Conservation (phyloP, 2,113 vertebrate genomes). For the Barbus barbus region DNA sequence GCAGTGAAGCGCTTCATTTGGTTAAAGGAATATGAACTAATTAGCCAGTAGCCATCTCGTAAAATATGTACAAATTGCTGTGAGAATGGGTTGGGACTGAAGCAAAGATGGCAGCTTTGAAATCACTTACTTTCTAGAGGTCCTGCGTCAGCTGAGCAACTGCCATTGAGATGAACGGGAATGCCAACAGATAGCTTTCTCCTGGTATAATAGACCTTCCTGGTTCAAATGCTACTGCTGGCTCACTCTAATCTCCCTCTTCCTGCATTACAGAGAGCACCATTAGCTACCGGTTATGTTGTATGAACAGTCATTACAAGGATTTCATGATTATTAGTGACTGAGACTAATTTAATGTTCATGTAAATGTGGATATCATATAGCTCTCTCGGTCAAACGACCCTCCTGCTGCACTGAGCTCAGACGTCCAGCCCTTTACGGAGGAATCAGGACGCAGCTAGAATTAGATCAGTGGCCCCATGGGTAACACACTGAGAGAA, state of each 20-base stretch:
- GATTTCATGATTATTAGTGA: constrained; percentile 19
- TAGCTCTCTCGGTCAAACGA: background rate
- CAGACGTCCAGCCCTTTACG: constrained; percentile 5
- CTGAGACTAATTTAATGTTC: constrained; percentile 29
- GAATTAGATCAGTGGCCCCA: constrained; percentile 47
- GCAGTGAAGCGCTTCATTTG: too few species aligned
- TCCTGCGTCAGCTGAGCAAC: background rate
- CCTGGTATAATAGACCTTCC: background rate
- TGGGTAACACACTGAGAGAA: constrained; percentile 20
- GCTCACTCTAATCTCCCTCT: background rate
- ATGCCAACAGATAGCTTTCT: background rate
- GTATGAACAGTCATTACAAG: background rate
- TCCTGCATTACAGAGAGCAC: background rate
- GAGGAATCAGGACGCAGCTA: constrained; percentile 32
- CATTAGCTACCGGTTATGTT: background rate
- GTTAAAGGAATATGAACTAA: too few species aligned
- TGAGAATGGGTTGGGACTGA: too few species aligned
- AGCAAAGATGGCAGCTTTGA: background rate
- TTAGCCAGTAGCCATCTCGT: too few species aligned
- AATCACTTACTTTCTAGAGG: background rate
- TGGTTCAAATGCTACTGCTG: background rate
- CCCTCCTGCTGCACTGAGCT: constrained; percentile 1
- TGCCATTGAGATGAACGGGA: background rate
- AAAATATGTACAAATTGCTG: too few species aligned
- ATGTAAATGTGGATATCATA: constrained; percentile 25